Conservation (phyloP, 2,888 invertebrate species). For the Xylota sylvarum region DNA sequence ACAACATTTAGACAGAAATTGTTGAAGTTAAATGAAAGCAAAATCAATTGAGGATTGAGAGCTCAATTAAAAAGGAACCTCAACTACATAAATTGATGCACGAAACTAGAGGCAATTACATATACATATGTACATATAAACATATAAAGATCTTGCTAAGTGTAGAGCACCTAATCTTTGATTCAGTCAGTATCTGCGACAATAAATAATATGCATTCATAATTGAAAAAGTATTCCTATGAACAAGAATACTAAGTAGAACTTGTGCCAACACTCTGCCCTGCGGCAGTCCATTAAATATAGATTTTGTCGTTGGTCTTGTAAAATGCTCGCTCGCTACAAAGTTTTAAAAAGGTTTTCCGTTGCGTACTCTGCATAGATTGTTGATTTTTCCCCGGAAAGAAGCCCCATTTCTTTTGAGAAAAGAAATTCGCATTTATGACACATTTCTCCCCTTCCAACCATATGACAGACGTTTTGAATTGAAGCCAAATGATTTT, state of each 20-base stretch:
- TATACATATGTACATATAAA: too few relatives aligned
- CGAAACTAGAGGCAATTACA: too few relatives aligned
- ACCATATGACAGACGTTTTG: slow-evolving; percentile 44
- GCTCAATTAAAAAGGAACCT: too few relatives aligned
- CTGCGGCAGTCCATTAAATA: slow-evolving; percentile 23
- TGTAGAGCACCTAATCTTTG: too few relatives aligned
- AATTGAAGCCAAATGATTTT: slow-evolving; percentile 41
- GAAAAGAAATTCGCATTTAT: slow-evolving; percentile 27
- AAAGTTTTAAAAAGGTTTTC: slow-evolving; percentile 13
- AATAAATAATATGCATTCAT: too few relatives aligned
- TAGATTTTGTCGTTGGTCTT: not conserved
- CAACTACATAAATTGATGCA: too few relatives aligned
- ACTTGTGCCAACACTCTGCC: not conserved
- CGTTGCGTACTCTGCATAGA: not conserved
- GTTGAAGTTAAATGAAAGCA: too few relatives aligned
- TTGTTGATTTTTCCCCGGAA: not conserved
- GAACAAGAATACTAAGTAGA: not conserved
- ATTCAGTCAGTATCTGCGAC: too few relatives aligned
- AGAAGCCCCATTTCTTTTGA: not conserved
- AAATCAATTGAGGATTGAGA: too few relatives aligned
- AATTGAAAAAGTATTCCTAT: too few relatives aligned
- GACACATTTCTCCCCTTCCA: slow-evolving; percentile 34
- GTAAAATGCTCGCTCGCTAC: not conserved
- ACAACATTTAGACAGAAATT: too few relatives aligned
- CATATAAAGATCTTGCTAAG: too few relatives aligned